These are phyloP conservation scores for Amblyteles armatorius DNA, from an alignment of 2,888 invertebrate species.

Conservation along the genomic window DNA sequence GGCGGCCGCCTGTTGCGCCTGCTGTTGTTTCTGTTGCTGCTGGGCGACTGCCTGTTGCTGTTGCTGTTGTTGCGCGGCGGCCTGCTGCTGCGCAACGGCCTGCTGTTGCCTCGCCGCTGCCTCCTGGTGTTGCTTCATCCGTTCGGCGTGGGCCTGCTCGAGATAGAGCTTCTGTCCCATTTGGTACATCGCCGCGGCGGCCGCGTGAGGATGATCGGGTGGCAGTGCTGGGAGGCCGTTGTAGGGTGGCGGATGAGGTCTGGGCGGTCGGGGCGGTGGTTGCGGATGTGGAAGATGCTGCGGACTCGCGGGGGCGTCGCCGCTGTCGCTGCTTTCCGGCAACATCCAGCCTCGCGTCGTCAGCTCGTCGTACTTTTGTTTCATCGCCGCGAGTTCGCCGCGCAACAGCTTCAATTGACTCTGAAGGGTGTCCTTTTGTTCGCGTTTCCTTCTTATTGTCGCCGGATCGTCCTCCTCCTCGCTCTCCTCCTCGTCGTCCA, in stretches of 20 bases:
- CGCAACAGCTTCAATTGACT: constrained; percentile 94
- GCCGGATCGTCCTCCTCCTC: constrained; percentile 91
- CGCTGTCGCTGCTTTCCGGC: constrained; percentile 86
- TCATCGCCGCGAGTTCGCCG: constrained; percentile 96
- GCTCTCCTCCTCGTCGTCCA: constrained; percentile 90
- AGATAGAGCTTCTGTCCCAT: constrained; percentile 86
- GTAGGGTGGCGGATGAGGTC: constrained; percentile 86
- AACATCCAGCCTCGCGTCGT: constrained; percentile 92
- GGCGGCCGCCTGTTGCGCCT: constrained; percentile 67
- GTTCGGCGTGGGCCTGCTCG: constrained; percentile 86
- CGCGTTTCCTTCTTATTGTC: constrained; percentile 93
- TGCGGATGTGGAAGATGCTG: constrained; percentile 85
- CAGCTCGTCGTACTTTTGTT: constrained; percentile 95
- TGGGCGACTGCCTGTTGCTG: constrained; percentile 87
- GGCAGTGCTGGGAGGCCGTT: constrained; percentile 86
- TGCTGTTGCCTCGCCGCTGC: constrained; percentile 85
- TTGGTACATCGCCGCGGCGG: constrained; percentile 84
- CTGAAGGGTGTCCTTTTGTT: constrained; percentile 94
- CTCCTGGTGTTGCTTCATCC: constrained; percentile 86
- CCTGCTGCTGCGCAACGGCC: constrained; percentile 85
- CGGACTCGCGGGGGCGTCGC: constrained; percentile 84
- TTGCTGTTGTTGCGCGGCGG: constrained; percentile 85
- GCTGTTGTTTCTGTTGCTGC: constrained; percentile 85
- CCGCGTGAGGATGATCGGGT: constrained; percentile 86
- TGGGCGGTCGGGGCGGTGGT: constrained; percentile 83